These are phyloP conservation scores for Egretta garzetta DNA, from an alignment of 2,113 vertebrate genomes.

Conservation along the genomic window DNA sequence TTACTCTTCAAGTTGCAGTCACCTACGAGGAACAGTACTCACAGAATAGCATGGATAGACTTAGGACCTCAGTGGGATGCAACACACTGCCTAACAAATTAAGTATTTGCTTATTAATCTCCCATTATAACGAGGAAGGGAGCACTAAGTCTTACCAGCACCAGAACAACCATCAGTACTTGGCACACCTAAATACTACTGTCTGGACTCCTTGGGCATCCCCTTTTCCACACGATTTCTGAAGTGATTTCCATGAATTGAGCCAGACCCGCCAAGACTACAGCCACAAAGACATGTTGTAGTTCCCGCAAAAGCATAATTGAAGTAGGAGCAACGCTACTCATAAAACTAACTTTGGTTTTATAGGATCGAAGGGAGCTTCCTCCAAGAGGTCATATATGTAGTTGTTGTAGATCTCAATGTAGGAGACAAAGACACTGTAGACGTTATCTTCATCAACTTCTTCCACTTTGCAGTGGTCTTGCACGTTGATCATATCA, in stretches of 20 bases:
- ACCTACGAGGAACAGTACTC: neutral
- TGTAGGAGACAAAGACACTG: slow-evolving; percentile 93
- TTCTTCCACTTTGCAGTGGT: slow-evolving; percentile 83
- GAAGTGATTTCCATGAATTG: fast-evolving
- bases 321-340: fast-evolving
- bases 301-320: fast-evolving
- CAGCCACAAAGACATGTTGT: fast-evolving
- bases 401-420: slow-evolving; percentile 98
- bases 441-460: slow-evolving; percentile 96
- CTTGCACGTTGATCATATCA: slow-evolving; percentile 89
- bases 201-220: neutral
- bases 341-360: slow-evolving; percentile 85
- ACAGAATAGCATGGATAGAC: neutral
- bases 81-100: neutral
- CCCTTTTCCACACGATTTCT: fast-evolving
- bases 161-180: neutral
- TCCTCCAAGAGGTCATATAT: slow-evolving; percentile 96
- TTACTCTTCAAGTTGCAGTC: neutral
- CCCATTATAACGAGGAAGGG: fast-evolving
- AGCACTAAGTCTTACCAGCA: neutral
- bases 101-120: neutral
- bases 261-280: neutral
- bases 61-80: neutral
- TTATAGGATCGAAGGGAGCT: slow-evolving; percentile 83
- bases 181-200: neutral